Evolutionary conservation across 2,113 vertebrate species (phyloP), one percentile per base, ranked within the genome.

Genomic region (Paratilapia polleni): DNA sequence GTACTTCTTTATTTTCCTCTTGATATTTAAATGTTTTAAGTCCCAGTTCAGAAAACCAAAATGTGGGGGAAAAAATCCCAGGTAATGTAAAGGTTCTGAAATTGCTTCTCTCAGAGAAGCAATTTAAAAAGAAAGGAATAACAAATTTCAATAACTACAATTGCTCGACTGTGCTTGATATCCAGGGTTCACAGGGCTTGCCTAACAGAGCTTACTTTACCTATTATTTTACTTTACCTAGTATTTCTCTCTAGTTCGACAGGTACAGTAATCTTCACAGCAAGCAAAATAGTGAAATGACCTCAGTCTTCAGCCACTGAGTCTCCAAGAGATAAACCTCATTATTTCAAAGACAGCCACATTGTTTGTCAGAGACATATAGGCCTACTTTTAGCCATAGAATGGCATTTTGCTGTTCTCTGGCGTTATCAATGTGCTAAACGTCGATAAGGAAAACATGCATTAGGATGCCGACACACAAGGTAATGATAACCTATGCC

Each of bases 401-500:
- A 89, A 87, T 93, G 89, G 89, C 89, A 91, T 93, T 93, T 91
- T 77, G 80, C 90, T 87, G 84, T 86, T 91, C 80, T 88, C 54
- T 57, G 80, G 80, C 6, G 56, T 93, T 93, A 94, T 93, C 92
- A 90, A 87, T 87, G 92, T 93, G 94, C 82, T 83, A 80, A 86
- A 92, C 47, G 85, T 95, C 95, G 96, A 94, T 94, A 94, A 93
- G 90, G 90, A 91, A 91, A 94, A 92, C 91, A 93, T 81, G 91
- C 90, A 92, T 95, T 93, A 92, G 92, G 94, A 94, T 92, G 95
- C 92, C 78, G 91, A 90, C 90, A 89, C 92, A 92, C 91, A 85
- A 87, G 89, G 90, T 94, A 93, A 94, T 88, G 96, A 96, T 96
- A 95, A 96, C 95, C 94, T 94, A 94, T 91, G 91, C 93, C 93